These are phyloP conservation scores for Stenodera caucasica DNA, from an alignment of 2,888 invertebrate species.

Conservation along the genomic window DNA sequence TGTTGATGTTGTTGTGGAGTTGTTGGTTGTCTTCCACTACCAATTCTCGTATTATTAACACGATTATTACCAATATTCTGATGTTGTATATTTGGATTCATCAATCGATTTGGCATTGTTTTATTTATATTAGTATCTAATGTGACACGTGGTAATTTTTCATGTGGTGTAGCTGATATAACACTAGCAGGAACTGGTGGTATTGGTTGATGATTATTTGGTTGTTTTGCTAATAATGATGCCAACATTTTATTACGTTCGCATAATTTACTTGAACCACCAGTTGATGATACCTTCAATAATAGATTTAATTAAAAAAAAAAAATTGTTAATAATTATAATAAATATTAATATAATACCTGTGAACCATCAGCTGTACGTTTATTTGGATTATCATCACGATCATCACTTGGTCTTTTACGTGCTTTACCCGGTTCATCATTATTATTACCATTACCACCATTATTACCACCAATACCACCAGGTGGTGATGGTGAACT, in stretches of 20 bases:
- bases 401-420: slow-evolving; percentile 67
- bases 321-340: slow-evolving; percentile 7
- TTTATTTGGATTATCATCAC: slow-evolving; percentile 58
- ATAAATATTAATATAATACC: slow-evolving; percentile 38
- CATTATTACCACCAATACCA: no score
- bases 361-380: slow-evolving; percentile 53
- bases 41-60: slow-evolving; percentile 1
- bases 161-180: slow-evolving; percentile 72
- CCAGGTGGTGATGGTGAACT: slow-evolving; percentile 61
- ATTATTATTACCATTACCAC: no score
- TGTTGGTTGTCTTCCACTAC: slow-evolving; percentile 26
- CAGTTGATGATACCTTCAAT: slow-evolving; percentile 50
- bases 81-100: slow-evolving; percentile 27
- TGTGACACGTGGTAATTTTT: slow-evolving; percentile 61
- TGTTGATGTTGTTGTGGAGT: slow-evolving; percentile 32
- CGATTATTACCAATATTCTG: slow-evolving; percentile 15
- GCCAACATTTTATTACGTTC: slow-evolving; percentile 86
- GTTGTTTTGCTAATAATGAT: slow-evolving; percentile 74
- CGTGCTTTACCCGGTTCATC: slow-evolving; percentile 52
- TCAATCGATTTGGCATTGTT: slow-evolving; percentile 38
- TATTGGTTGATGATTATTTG: slow-evolving; percentile 62
- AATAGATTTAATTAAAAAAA: background rate
- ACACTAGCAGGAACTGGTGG: slow-evolving; percentile 67
- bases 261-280: slow-evolving; percentile 67
- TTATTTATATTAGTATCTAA: slow-evolving; percentile 42